Evolutionary conservation across 2,113 vertebrate genomes (phyloP), one percentile per base, ranked within the genome.

Genomic region (Alexandromys fortis): DNA sequence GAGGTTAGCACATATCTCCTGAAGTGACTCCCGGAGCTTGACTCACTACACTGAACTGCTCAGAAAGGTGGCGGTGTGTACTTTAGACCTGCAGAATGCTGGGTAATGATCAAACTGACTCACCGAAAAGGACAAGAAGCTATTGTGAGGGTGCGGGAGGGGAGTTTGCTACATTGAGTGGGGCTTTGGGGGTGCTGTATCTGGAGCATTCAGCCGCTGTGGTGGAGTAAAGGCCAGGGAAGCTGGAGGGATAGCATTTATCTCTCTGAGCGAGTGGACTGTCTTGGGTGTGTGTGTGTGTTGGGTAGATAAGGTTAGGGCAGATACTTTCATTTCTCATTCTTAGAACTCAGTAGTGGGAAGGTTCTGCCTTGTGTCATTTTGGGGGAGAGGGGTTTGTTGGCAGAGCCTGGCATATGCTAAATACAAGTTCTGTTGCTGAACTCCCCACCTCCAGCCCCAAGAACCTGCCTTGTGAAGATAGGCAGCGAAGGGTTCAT

Each of bases 241-340:
- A 86, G 52, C 26, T 78, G 33, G 45, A 42, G 24, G 24, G 85
- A 47, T 72, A 49, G 24, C 58, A 38, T 86, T 91, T 97, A 67
- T 89, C 78, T 94, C 70, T 77, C 26, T 58, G 78, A 94, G 65
- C 24, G 70, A 26, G 78, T 81, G 78, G 47, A 86, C 38, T 85
- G 14, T 81, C 89, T 22, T 1, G 16, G 6, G 73, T 1, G 16
- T 72, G 86, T 26, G 17, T 85, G 17, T 85, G 28, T 70, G 58
- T 90, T 33, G 28, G 33, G 85, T 55, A 35, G 70, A 70, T 96
- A 88, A 91, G 72, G 58, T 85, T 11, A 26, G 12, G 85, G 19
- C 65, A 94, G 76, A 86, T 55, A 21, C 45, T 82, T 94, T 95
- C 83, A 87, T 72, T 88, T 95, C 70, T 94, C 58, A 61, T 89